Evolutionary conservation across 92 coral and sea anemone genomes (phyloP), one percentile per base, ranked within the genome.

Genomic region (Micromussa lordhowensis): DNA sequence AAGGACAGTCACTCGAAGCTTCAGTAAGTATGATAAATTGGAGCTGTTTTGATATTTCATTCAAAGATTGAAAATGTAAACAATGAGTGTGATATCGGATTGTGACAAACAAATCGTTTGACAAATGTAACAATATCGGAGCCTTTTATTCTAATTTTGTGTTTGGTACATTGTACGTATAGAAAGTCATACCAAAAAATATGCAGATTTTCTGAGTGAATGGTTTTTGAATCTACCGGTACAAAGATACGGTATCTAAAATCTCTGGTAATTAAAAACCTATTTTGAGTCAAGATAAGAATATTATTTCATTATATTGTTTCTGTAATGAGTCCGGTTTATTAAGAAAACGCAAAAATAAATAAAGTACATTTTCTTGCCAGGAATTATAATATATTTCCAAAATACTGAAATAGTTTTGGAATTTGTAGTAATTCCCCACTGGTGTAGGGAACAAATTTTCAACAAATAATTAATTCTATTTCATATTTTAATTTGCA

Each of bases 1-100:
- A 84, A 93, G 99, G 77, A 68, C 78, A 72, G 92, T 98, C 40
- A 78, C 86, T 68, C 95, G 93, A 77, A 98, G 90, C 87, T 96
- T 98, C 57, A 78, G 99, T 98, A 89, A 87, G 99, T 89, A 75
- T 89, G 86, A 85, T 64, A 32, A 66, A 53, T 73, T 30, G 28
- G 19, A 55, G 29, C 18, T 66, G 31, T 31, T 72, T 57, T 77
- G 66, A 73, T 49, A 72, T 77, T 85, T 64, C 85, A 68, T 78
- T 73, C 68, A 55, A 51, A 28, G 24, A 74, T 70, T 69, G 72
- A 57, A 18, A 34, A 54, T 36, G 81, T 40, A 84, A 74, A 74
- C 80, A 83, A 34, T 71, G 71, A 29, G 24, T 28, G 24, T 28
- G 24, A 10, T 54, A 73, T 44, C 21, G 12, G 73, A 63, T 49